Percentiles rank a stretch among this genome's conserved stretches.
These are phyloP conservation scores for Phenganax marumi DNA, from an alignment of 92 coral and sea anemone species.

Conservation along the genomic window DNA sequence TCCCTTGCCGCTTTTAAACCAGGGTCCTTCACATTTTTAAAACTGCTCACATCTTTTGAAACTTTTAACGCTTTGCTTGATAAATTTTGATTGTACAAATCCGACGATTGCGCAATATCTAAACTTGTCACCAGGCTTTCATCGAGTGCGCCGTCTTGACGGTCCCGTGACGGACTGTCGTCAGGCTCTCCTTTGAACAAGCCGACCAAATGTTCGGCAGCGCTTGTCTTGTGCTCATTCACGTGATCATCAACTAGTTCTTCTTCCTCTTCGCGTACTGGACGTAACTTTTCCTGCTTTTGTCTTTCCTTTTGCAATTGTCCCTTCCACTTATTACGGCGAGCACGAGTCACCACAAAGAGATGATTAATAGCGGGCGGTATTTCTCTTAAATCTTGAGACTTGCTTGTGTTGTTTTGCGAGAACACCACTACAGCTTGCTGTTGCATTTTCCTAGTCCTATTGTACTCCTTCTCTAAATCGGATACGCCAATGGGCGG, in stretches of 20 bases:
- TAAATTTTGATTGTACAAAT: background rate
- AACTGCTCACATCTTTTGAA: background rate
- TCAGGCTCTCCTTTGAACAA: constrained; percentile 75
- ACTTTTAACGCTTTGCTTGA: background rate
- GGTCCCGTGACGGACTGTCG: constrained; percentile 3
- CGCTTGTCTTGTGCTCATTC: constrained; percentile 75
- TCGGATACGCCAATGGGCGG: constrained; percentile 64
- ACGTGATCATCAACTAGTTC: constrained; percentile 55
- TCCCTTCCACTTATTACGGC: constrained; percentile 60
- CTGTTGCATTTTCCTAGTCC: constrained; percentile 94
- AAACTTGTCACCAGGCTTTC: background rate
- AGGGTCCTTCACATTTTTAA: constrained; percentile 12
- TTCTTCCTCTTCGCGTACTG: constrained; percentile 38
- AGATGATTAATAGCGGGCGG: constrained; percentile 93
- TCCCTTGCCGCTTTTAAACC: background rate
- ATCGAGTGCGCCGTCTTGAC: background rate
- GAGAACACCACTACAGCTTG: constrained; percentile 94
- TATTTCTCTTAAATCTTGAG: constrained; percentile 73
- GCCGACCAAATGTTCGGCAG: constrained; percentile 78
- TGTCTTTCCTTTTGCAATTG: constrained; percentile 48
- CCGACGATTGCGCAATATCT: constrained; percentile 11
- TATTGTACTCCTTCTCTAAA: constrained; percentile 82
- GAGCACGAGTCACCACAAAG: constrained; percentile 83
- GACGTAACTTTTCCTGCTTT: constrained; percentile 33
- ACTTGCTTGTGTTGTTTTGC: constrained; percentile 78